A percentile compares a stretch with the other conserved stretches of the same genome.
phyloP scores from a whole-genome alignment of 2,113 vertebrate species.

The Rhombomys opimus region DNA sequence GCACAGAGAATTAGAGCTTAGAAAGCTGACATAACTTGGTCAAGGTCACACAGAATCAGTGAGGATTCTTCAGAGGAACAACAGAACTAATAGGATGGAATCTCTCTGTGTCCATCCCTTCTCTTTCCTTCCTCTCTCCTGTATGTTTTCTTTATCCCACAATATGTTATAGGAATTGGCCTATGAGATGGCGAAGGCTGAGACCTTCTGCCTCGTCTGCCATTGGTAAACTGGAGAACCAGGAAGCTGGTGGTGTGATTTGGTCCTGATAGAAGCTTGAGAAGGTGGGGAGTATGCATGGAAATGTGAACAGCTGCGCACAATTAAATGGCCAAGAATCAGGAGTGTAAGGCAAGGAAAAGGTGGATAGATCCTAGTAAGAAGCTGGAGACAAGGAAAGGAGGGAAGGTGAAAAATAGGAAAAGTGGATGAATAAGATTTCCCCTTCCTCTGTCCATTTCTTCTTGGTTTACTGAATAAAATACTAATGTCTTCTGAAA shows the following conservation, averaged over 20 bases:
- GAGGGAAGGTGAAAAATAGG: not conserved
- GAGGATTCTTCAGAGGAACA: not conserved
- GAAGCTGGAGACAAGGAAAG: not conserved
- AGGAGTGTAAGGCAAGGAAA: not conserved
- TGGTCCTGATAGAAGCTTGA: not conserved
- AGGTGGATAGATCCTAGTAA: too few species aligned
- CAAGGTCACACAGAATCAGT: not conserved
- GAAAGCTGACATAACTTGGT: conserved; percentile 20
- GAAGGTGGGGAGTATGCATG: not conserved
- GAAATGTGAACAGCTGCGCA: not conserved
- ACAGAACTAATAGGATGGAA: not conserved
- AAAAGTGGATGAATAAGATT: not conserved
- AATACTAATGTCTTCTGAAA: not conserved
- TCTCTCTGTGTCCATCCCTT: not conserved
- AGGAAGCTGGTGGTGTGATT: not conserved
- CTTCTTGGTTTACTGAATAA: not conserved
- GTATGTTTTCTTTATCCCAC: not conserved
- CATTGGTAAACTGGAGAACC: not conserved
- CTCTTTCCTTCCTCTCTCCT: not conserved
- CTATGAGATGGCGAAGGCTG: not conserved
- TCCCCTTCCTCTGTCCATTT: not conserved
- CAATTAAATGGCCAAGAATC: not conserved
- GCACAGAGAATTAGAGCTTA: conserved; percentile 7
- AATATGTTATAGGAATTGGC: not conserved
- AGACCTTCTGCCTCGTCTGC: not conserved